Base-by-base conservation (phyloP, 2,888 invertebrate species). In the Ecliptopera silaceata region DNA sequence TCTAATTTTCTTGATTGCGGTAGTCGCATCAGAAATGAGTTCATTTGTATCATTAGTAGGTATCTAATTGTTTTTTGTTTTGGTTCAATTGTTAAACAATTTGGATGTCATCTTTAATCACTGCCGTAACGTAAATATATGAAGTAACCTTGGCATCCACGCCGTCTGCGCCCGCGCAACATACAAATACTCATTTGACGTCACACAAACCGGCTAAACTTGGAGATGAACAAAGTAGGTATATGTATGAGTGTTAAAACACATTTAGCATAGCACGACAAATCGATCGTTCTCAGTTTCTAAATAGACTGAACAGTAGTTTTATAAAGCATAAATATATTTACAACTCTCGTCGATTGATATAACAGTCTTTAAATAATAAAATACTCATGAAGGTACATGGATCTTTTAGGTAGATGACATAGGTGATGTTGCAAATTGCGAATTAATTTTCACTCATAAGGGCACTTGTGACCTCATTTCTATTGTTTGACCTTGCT, bases 131-230 rank as follows among this genome's bases (percentile, higher is more conserved):
- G 66, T 74, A 75, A 74, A 39, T 39, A 39, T 66, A 74, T 64
- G 69, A 49, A 64, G 56, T 69, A 73, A 74, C 80, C 80, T 81
- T 81, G 81, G 77, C 75, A 73, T 69, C 71, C 58, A 68, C 66
- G 43, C 50, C 68, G 65, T 65, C 8, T 26, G 74, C 75, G 75
- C 75, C 41, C 20, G 41, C 41, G 41, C 41, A 63, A 69, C 55
- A 63, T 69, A 73, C 70, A 76, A 71, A 77, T 74, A 79, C 60
- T 65, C 49, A 20, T 34, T 55, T 72, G 72, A 74, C 75, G 73
- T 71, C 72, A 76, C 65, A 18, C 10, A 56, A 61, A 29, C 36
- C 53, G 56, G 64, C 68, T 67, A 69, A 71, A 72, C 66, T 63
- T 60, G 55, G 63, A 60, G 61, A 61, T 70, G 68, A 71, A 64